These are phyloP conservation scores for Vidua chalybeata DNA, from an alignment of 2,113 vertebrate species.

Conservation along the genomic window DNA sequence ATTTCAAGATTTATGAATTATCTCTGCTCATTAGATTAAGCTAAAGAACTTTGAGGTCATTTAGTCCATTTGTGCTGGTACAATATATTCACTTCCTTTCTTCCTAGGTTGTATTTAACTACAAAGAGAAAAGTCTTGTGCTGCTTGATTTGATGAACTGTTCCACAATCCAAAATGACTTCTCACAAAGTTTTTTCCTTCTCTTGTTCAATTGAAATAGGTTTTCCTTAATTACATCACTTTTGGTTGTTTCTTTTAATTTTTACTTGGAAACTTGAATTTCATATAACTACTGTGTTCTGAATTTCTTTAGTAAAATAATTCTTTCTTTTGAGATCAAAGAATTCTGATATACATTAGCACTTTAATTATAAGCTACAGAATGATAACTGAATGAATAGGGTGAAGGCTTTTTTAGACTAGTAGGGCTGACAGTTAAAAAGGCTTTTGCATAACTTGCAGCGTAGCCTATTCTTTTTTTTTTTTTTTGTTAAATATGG, in stretches of 20 bases:
- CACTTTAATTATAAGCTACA: background rate
- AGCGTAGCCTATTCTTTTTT: background rate
- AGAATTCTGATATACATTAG: constrained; percentile 28
- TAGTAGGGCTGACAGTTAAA: constrained; percentile 32
- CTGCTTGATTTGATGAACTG: background rate
- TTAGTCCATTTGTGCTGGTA: background rate
- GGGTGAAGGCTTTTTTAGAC: background rate
- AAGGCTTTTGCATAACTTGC: constrained; percentile 17
- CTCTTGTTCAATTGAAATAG: background rate
- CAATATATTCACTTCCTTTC: background rate
- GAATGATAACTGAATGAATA: constrained; percentile 4
- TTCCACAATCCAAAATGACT: background rate
- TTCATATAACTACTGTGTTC: background rate
- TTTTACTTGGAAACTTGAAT: constrained; percentile 7
- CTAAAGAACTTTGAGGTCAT: background rate
- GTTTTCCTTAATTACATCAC: constrained; percentile 9
- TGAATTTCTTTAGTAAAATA: constrained; percentile 29
- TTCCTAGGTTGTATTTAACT: background rate
- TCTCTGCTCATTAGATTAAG: background rate
- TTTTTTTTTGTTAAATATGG: constrained; percentile 40
- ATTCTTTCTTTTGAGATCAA: constrained; percentile 58
- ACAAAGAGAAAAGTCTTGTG: background rate
- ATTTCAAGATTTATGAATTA: background rate
- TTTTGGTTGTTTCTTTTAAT: constrained; percentile 16
- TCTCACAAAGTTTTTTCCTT: background rate